Evolutionary conservation across 2,888 invertebrate genomes (phyloP).

Genomic region (Mesoligia furuncula): DNA sequence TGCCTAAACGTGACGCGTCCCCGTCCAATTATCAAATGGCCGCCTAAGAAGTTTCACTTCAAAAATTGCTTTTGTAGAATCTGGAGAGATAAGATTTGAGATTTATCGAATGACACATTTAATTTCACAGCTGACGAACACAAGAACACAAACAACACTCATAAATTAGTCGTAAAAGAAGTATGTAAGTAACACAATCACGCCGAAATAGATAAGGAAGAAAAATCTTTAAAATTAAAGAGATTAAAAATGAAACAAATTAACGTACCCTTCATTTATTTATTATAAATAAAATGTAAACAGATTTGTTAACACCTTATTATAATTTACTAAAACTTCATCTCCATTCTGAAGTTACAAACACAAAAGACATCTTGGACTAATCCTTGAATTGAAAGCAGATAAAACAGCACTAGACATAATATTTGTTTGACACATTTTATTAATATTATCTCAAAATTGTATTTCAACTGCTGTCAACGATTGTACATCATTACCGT

Average conservation of each 20-base stretch:
- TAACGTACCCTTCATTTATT: not conserved
- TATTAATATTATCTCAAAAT: constrained; percentile 10
- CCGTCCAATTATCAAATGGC: not conserved
- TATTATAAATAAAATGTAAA: not conserved
- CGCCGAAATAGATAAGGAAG: not conserved
- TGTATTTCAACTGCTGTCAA: not conserved
- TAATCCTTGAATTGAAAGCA: constrained; percentile 1
- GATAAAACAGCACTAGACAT: not conserved
- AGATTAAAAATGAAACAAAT: not conserved
- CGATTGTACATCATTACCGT: not conserved
- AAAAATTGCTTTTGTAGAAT: not conserved
- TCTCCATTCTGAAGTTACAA: not conserved
- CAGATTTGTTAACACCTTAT: not conserved
- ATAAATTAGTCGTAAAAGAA: not conserved
- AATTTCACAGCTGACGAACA: not conserved
- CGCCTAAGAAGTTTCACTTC: not conserved
- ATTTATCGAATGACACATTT: not conserved
- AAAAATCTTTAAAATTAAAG: not conserved
- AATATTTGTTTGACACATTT: constrained; percentile 23
- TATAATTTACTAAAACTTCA: not conserved
- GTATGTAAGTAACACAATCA: constrained; percentile 1
- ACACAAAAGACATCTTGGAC: not conserved
- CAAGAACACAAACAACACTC: not conserved
- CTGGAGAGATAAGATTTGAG: too few relatives aligned
- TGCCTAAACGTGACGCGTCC: not conserved